Conservation (phyloP, 2,888 invertebrate species). For the Tinea trinotella region DNA sequence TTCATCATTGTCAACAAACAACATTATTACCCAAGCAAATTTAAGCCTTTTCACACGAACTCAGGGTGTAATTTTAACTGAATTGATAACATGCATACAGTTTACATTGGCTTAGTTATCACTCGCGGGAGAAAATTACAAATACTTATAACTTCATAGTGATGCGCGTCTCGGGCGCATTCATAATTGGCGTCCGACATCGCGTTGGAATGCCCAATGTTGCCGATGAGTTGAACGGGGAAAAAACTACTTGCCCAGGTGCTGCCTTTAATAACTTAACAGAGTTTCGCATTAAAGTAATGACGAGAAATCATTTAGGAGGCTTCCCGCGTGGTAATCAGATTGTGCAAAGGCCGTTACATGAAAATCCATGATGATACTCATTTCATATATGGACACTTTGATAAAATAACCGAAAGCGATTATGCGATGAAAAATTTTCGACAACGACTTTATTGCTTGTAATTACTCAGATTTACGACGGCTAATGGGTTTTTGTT, state of each 20-base stretch:
- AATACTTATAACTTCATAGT: constrained; percentile 46
- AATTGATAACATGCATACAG: constrained; percentile 23
- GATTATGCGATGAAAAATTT: constrained; percentile 18
- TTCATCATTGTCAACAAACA: neutral
- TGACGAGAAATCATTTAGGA: constrained; percentile 31
- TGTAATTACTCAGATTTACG: constrained; percentile 18
- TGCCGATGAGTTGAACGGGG: constrained; percentile 8
- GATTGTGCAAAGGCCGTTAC: neutral
- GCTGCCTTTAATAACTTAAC: constrained; percentile 52
- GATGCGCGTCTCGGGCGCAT: constrained; percentile 23
- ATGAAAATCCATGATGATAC: constrained; percentile 4
- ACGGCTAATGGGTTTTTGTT: constrained; percentile 11
- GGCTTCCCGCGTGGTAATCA: constrained; percentile 11
- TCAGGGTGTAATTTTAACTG: constrained; percentile 8
- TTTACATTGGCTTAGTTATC: constrained; percentile 38
- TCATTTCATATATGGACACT: constrained; percentile 15
- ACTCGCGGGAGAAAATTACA: constrained; percentile 25
- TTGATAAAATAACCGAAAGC: constrained; percentile 18
- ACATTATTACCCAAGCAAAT: neutral
- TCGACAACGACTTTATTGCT: constrained; percentile 19
- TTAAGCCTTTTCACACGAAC: neutral
- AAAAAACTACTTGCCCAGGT: constrained; percentile 37
- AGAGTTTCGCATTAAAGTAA: constrained; percentile 54
- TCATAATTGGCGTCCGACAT: constrained; percentile 48
- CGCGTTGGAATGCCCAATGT: constrained; percentile 40